Percentiles rank a stretch among this genome's conserved stretches.
Conservation (phyloP, 2,797 vertebrate genomes). For the Trachurus trachurus region DNA sequence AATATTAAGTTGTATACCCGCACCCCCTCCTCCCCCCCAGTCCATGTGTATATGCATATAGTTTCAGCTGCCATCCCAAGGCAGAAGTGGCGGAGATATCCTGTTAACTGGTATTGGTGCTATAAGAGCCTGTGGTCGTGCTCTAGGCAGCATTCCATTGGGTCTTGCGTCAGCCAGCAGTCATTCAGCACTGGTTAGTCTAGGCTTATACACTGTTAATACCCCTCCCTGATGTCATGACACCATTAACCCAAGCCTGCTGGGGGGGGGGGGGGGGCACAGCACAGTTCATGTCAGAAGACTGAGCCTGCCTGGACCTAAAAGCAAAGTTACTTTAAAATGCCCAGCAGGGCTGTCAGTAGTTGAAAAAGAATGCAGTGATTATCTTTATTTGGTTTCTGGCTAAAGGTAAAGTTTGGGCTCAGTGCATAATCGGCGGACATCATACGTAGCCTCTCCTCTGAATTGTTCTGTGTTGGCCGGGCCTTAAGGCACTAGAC, state of each 20-base stretch:
- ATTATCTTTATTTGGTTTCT: slow-evolving; percentile 35
- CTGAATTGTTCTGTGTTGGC: slow-evolving; percentile 6
- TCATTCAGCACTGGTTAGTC: slow-evolving; percentile 81
- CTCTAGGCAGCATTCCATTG: slow-evolving; percentile 83
- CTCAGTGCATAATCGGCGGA: slow-evolving; percentile 6
- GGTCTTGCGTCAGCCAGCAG: slow-evolving; percentile 83
- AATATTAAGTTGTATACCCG: too few relatives aligned
- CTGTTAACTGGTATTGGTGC: slow-evolving; percentile 64
- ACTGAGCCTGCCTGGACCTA: slow-evolving; percentile 51
- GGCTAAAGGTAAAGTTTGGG: slow-evolving; percentile 27
- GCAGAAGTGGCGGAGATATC: slow-evolving; percentile 52
- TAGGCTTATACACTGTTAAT: slow-evolving; percentile 83
- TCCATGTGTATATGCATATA: slow-evolving; percentile 1
- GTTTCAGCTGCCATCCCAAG: slow-evolving; percentile 25
- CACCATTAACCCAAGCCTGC: slow-evolving; percentile 77
- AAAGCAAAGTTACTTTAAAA: slow-evolving; percentile 51
- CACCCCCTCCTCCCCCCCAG: not conserved
- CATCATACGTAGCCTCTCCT: not conserved
- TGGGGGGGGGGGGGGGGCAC: slow-evolving; percentile 50
- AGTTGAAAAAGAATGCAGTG: slow-evolving; percentile 25
- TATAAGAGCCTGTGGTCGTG: slow-evolving; percentile 71
- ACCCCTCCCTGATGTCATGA: slow-evolving; percentile 78
- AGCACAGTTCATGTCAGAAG: slow-evolving; percentile 64
- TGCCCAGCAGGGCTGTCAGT: slow-evolving; percentile 33
- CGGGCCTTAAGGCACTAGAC: slow-evolving; percentile 1